Evolutionary conservation across 2,888 invertebrate species (phyloP), one percentile per base, ranked within the genome.

Genomic region (Drosophila suboccidentalis): DNA sequence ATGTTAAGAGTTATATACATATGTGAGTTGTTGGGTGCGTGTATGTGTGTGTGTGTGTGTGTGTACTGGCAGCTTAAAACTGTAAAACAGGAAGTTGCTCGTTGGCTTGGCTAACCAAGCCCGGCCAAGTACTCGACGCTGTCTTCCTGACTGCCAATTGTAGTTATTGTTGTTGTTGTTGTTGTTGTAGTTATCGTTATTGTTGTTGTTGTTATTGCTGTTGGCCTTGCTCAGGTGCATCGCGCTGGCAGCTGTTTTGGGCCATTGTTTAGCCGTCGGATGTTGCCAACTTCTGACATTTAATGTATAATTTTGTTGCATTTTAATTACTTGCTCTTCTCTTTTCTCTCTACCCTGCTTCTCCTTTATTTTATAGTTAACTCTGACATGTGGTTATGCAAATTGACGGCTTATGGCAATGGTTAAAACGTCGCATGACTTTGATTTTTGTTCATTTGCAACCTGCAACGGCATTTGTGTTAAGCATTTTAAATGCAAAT

Each of bases 91-190:
- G 85, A 85, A 89, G 89, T 89, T 85, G 82, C 87, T 89, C 77
- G 85, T 85, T 85, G 89, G 85, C 89, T 87, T 85, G 85, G 89
- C 76, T 89, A 85, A 77, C 82, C 87, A 85, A 87, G 89, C 85
- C 76, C 78, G 68, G 72, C 82, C 81, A 75, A 71, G 72, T 57
- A 78, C 80, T 80, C 83, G 78, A 80, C 80, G 62, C 63, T 80
- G 68, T 83, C 80, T 82, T 74, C 83, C 68, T 57, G 71, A 39
- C 58, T 64, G 44, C 53, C 66, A 50, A 66, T 71, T 55, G 58
- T 41, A 50, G 44, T 44, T 54, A 19, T 22, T 50, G 51, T 36
- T 65, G 34, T 44, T 67, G 59, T 34, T 26, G 59, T 34, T 26
- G 34, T 26, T 47, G 55, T 36, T 64, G 43, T 51, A 32, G 54